A percentile compares a stretch with the other conserved stretches of the same genome.
phyloP scores from a whole-genome alignment of 2,888 invertebrate species.

The Helicoverpa assulta region DNA sequence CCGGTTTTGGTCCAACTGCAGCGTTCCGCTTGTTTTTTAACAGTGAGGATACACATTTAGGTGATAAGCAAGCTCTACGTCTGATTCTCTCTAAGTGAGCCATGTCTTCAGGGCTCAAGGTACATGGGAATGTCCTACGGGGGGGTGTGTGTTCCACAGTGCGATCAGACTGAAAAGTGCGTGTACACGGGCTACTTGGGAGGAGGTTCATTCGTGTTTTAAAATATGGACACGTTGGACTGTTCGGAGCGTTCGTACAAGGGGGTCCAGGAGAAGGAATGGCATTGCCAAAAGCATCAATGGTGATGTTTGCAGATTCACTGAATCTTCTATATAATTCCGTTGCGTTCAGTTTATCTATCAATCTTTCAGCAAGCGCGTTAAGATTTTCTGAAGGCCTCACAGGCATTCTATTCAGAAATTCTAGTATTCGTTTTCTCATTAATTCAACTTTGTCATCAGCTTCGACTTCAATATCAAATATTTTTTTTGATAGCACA shows the following conservation, averaged over 20 bases:
- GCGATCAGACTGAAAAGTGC: background rate
- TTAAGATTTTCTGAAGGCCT: constrained; percentile 49
- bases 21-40: constrained; percentile 48
- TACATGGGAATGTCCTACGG: constrained; percentile 55
- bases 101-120: constrained; percentile 68
- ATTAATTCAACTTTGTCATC: constrained; percentile 51
- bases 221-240: constrained; percentile 16
- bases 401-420: constrained; percentile 69
- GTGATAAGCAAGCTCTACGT: constrained; percentile 58
- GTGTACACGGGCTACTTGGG: constrained; percentile 1
- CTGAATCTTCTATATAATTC: constrained; percentile 63
- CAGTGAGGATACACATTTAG: constrained; percentile 32
- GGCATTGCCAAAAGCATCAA: constrained; percentile 25
- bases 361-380: constrained; percentile 58
- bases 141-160: background rate
- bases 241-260: background rate
- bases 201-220: background rate
- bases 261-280: background rate
- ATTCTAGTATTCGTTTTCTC: constrained; percentile 68
- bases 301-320: constrained; percentile 29
- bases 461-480: constrained; percentile 69
- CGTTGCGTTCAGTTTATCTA: constrained; percentile 64
- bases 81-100: constrained; percentile 69
- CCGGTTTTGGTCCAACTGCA: constrained; percentile 55
- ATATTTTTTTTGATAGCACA: constrained; percentile 69